phyloP scores from a whole-genome alignment of 2,797 vertebrate species.

The Zalophus californianus region DNA sequence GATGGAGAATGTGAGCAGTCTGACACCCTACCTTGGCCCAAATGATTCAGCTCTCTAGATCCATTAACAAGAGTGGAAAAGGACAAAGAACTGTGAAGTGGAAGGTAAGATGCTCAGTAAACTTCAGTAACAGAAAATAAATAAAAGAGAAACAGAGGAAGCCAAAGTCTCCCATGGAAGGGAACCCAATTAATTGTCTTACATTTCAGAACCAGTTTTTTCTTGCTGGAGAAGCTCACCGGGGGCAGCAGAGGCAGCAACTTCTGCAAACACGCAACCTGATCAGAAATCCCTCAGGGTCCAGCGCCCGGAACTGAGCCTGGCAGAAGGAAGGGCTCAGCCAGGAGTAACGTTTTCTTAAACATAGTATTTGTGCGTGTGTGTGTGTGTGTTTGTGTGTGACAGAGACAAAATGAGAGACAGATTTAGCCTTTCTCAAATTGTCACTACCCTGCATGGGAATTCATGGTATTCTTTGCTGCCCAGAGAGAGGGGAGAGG shows the following conservation, averaged over 20 bases:
- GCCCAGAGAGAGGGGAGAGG: not conserved
- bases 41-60: not conserved
- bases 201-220: conserved; percentile 38
- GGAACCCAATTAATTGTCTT: conserved; percentile 33
- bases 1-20: conserved; percentile 21
- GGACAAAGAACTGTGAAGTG: conserved; percentile 50
- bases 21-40: conserved; percentile 25
- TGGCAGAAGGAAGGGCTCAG: not conserved
- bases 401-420: not conserved
- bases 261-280: not conserved
- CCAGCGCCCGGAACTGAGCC: not conserved
- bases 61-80: conserved; percentile 33
- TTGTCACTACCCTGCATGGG: not conserved
- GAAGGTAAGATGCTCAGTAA: conserved; percentile 12
- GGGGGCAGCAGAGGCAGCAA: not conserved
- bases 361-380: not conserved
- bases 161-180: not conserved
- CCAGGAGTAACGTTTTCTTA: conserved; percentile 29
- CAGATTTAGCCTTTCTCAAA: not conserved
- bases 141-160: conserved; percentile 48
- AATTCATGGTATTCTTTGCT: not conserved
- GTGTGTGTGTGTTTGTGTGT: not conserved
- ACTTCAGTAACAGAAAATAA: conserved; percentile 33
- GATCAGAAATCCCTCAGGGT: conserved; percentile 15
- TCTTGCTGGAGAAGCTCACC: conserved; percentile 14